phyloP scores from a whole-genome alignment of 2,888 invertebrate genomes.

The Allolobophora icterica region DNA sequence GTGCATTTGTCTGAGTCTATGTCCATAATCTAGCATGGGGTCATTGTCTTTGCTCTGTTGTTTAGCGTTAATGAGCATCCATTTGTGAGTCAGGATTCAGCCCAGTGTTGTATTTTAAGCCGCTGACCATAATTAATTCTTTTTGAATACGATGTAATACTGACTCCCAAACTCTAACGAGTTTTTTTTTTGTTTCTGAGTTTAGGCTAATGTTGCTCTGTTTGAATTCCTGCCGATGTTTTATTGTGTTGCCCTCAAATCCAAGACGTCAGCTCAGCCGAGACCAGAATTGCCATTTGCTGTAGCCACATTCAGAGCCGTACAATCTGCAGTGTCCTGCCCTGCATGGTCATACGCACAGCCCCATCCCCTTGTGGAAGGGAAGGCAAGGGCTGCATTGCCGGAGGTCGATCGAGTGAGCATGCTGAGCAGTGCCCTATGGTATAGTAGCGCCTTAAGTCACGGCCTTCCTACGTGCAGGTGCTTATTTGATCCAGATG shows the following conservation, averaged over 20 bases:
- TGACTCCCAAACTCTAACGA: background rate
- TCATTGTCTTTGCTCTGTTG: background rate
- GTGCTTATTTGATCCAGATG: constrained; percentile 12
- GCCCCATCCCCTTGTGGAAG: background rate
- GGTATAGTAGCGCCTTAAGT: constrained; percentile 17
- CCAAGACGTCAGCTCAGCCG: background rate
- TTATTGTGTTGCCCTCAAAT: background rate
- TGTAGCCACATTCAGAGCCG: background rate
- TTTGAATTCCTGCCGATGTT: background rate
- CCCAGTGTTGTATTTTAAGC: background rate
- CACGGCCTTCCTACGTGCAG: constrained; percentile 2
- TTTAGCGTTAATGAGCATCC: background rate
- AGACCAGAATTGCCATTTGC: background rate
- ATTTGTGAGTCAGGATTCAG: background rate
- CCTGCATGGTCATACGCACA: background rate
- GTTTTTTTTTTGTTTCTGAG: background rate
- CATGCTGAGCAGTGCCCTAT: constrained; percentile 11
- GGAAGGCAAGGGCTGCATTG: background rate
- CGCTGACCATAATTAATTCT: background rate
- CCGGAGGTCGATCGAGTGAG: background rate
- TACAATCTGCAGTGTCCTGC: background rate
- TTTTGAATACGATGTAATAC: background rate
- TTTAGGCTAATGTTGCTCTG: background rate
- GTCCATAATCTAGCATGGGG: background rate
- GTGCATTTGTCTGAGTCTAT: background rate